Evolutionary conservation across 2,113 vertebrate genomes (phyloP).

Genomic region (Cariama cristata): DNA sequence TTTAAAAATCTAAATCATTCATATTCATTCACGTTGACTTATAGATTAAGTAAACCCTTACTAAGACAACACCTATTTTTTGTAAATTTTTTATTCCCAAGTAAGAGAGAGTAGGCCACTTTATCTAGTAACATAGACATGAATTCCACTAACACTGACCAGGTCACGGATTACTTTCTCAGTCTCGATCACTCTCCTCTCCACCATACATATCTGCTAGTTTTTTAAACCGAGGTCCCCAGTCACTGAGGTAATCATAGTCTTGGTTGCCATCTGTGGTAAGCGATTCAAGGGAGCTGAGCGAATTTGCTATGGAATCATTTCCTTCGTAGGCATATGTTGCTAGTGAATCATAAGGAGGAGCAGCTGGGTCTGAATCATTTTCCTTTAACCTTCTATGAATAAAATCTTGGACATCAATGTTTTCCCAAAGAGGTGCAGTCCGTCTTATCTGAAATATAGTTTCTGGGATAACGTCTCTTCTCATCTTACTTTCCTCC

Average conservation of each 20-base stretch:
- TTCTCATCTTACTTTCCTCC: slow-evolving; percentile 79
- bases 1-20: slow-evolving; percentile 22
- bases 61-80: slow-evolving; percentile 77
- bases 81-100: slow-evolving; percentile 31
- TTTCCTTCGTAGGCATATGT: slow-evolving; percentile 83
- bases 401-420: slow-evolving; percentile 83
- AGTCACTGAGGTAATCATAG: slow-evolving; percentile 82
- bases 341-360: slow-evolving; percentile 84
- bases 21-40: slow-evolving; percentile 71
- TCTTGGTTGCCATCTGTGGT: slow-evolving; percentile 78
- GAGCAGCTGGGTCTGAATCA: slow-evolving; percentile 79
- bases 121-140: slow-evolving; percentile 60
- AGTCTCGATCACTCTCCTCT: slow-evolving; percentile 78
- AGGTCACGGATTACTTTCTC: slow-evolving; percentile 56
- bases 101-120: slow-evolving; percentile 67
- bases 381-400: slow-evolving; percentile 81
- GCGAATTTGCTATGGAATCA: slow-evolving; percentile 80
- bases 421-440: slow-evolving; percentile 80
- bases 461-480: slow-evolving; percentile 83
- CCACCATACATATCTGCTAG: slow-evolving; percentile 84
- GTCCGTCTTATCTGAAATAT: slow-evolving; percentile 80
- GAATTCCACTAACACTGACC: slow-evolving; percentile 35
- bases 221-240: slow-evolving; percentile 83
- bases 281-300: slow-evolving; percentile 82
- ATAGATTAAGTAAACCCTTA: slow-evolving; percentile 75